Evolutionary conservation across 2,888 invertebrate genomes (phyloP).

Genomic region (Chymomyza procnemis): DNA sequence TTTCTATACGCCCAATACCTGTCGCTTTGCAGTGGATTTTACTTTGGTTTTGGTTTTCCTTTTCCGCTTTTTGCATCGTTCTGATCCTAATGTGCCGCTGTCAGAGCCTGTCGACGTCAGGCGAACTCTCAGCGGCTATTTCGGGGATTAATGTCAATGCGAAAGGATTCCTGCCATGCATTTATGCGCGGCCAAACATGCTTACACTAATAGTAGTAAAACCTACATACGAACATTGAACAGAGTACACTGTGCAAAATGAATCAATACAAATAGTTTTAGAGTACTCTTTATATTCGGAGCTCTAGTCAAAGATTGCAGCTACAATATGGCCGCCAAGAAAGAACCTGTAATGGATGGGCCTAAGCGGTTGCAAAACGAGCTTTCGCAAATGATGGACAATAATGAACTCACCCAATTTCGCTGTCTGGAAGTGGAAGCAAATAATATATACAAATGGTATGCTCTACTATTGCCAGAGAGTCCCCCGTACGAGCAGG

Average conservation of each 20-base stretch:
- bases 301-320: not conserved
- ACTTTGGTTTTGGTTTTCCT: constrained; percentile 22
- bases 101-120: constrained; percentile 61
- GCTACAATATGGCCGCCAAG: constrained; percentile 28
- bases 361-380: constrained; percentile 81
- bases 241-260: constrained; percentile 33
- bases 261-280: constrained; percentile 13
- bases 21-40: constrained; percentile 3
- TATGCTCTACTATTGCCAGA: constrained; percentile 97
- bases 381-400: constrained; percentile 91
- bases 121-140: constrained; percentile 56
- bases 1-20: constrained; percentile 16
- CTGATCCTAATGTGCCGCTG: constrained; percentile 67
- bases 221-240: not conserved
- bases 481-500: constrained; percentile 97
- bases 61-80: constrained; percentile 40
- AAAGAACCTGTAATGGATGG: constrained; percentile 60
- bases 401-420: constrained; percentile 89
- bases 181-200: constrained; percentile 13
- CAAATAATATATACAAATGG: constrained; percentile 96
- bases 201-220: not conserved
- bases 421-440: constrained; percentile 94
- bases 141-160: constrained; percentile 68
- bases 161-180: constrained; percentile 53
- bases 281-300: not conserved